Evolutionary conservation across 2,888 invertebrate genomes (phyloP).

Genomic region (Busseola fusca): DNA sequence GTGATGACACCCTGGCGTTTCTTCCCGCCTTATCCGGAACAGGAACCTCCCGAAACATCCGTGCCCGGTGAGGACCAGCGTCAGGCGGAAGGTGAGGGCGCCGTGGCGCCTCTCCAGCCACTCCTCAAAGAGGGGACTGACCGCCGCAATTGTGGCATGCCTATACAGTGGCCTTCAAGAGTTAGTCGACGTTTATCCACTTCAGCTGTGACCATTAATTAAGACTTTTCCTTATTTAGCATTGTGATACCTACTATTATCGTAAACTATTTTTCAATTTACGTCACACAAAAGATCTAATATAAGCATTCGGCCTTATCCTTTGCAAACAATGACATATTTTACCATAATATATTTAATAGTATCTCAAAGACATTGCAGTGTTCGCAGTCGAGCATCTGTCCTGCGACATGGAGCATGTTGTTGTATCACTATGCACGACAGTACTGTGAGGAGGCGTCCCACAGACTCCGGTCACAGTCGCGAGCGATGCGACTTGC

Average conservation of each 20-base stretch:
- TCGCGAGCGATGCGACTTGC: not conserved
- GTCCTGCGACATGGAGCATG: constrained; percentile 28
- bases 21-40: too few relatives aligned
- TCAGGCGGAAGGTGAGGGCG: too few relatives aligned
- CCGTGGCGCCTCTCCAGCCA: too few relatives aligned
- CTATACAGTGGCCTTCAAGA: too few relatives aligned
- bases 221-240: not conserved
- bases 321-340: not conserved
- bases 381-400: not conserved
- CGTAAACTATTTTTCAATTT: not conserved
- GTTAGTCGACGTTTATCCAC: too few relatives aligned
- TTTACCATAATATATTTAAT: constrained; percentile 16
- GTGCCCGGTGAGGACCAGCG: too few relatives aligned
- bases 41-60: too few relatives aligned
- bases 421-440: constrained; percentile 72
- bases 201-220: not conserved
- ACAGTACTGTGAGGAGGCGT: constrained; percentile 61
- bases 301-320: not conserved
- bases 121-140: too few relatives aligned
- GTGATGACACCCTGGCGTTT: too few relatives aligned
- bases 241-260: not conserved
- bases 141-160: too few relatives aligned
- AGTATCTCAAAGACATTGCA: constrained; percentile 26
- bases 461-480: not conserved
- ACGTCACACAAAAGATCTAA: not conserved